Conservation (phyloP, 2,888 invertebrate species). For the Lobophora halterata region DNA sequence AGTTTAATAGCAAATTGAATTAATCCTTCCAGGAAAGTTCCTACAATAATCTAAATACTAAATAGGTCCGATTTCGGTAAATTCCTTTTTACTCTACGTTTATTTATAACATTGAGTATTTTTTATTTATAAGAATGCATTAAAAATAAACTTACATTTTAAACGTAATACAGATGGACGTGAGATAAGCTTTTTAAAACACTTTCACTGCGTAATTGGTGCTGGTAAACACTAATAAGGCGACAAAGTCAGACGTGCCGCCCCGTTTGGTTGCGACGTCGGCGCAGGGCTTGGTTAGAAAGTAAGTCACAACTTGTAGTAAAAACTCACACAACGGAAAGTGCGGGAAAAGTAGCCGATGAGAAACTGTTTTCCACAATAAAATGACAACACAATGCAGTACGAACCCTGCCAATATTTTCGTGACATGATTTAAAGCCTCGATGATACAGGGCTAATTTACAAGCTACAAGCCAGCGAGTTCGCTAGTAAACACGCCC, state of each 20-base stretch:
- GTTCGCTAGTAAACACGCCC: too few species aligned
- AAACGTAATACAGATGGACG: constrained; percentile 43
- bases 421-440: too few species aligned
- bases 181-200: constrained; percentile 48
- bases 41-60: too few species aligned
- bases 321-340: constrained; percentile 48
- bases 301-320: constrained; percentile 25
- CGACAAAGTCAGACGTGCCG: constrained; percentile 40
- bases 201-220: constrained; percentile 69
- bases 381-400: background rate
- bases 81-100: too few species aligned
- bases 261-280: background rate
- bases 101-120: constrained; percentile 8
- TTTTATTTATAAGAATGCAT: constrained; percentile 22
- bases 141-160: constrained; percentile 22
- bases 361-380: constrained; percentile 41
- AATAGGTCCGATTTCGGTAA: too few species aligned
- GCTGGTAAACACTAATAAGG: constrained; percentile 53
- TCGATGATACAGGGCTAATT: too few species aligned
- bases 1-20: constrained; percentile 55
- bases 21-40: constrained; percentile 33
- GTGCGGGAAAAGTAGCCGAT: constrained; percentile 43
- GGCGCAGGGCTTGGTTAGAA: constrained; percentile 31
- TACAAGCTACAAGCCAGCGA: too few species aligned
- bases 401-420: too few species aligned